Evolutionary conservation across 2,113 vertebrate genomes (phyloP).

Genomic region (Tauraco erythrolophus): DNA sequence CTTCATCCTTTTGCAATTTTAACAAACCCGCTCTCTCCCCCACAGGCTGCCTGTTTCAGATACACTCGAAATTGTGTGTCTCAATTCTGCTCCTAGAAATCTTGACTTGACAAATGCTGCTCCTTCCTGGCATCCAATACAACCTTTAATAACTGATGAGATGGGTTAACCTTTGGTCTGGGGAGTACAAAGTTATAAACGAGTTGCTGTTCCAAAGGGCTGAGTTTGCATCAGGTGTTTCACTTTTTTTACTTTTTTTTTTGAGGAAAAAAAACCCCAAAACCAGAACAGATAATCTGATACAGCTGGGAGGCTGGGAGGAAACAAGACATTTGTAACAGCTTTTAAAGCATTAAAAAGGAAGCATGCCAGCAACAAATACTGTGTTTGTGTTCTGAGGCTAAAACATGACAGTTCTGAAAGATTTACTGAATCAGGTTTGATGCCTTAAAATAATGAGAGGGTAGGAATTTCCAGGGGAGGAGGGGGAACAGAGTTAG

Average conservation of each 20-base stretch:
- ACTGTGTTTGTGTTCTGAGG: conserved; percentile 56
- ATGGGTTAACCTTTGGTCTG: conserved; percentile 31
- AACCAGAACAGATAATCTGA: conserved; percentile 40
- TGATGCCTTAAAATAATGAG: conserved; percentile 60
- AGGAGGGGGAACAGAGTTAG: neutral
- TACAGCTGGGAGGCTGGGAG: conserved; percentile 21
- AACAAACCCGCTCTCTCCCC: neutral
- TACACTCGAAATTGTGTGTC: neutral
- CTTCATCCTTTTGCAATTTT: conserved; percentile 10
- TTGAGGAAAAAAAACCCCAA: neutral
- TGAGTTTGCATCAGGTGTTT: conserved; percentile 38
- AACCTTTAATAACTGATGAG: conserved; percentile 19
- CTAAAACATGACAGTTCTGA: conserved; percentile 61
- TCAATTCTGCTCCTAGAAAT: conserved; percentile 50
- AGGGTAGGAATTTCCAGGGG: neutral
- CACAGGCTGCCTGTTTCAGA: conserved; percentile 22
- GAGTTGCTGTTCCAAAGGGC: neutral
- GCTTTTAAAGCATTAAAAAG: conserved; percentile 62
- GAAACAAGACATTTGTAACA: conserved; percentile 56
- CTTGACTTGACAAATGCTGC: conserved; percentile 40
- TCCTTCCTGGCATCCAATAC: neutral
- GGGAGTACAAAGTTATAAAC: conserved; percentile 33
- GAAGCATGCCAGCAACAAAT: conserved; percentile 49
- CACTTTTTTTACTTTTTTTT: neutral
- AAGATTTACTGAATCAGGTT: conserved; percentile 47